Percentiles rank a stretch among this genome's conserved stretches.
These are phyloP conservation scores for Oenanthe melanoleuca DNA, from an alignment of 2,113 vertebrate species.

Conservation along the genomic window DNA sequence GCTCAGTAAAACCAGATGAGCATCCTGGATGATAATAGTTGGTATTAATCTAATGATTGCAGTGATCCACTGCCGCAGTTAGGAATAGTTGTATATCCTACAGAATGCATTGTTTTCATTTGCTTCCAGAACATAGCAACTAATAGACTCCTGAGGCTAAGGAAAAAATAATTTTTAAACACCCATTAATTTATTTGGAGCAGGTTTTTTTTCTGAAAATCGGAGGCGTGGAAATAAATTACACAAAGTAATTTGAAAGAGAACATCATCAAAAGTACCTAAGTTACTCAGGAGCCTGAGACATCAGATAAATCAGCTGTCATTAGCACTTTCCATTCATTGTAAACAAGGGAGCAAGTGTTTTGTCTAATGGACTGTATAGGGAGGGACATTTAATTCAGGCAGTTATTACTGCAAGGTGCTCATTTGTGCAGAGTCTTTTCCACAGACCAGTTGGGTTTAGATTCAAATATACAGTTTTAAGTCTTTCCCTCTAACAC, in stretches of 20 bases:
- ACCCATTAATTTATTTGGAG: neutral
- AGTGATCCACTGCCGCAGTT: neutral
- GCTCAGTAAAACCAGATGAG: constrained; percentile 64
- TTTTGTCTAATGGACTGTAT: neutral
- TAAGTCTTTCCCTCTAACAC: neutral
- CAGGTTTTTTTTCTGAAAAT: neutral
- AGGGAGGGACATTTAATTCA: neutral
- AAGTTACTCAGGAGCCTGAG: neutral
- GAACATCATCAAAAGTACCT: neutral
- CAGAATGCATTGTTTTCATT: constrained; percentile 29
- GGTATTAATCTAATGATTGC: constrained; percentile 53
- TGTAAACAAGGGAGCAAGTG: neutral
- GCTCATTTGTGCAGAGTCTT: neutral
- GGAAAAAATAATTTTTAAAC: constrained; percentile 37
- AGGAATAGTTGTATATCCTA: constrained; percentile 14
- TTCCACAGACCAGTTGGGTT: neutral
- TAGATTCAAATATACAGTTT: neutral
- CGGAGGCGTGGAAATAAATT: neutral
- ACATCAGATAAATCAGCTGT: neutral
- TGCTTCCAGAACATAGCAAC: neutral
- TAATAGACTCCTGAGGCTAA: constrained; percentile 25
- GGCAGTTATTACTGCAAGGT: neutral
- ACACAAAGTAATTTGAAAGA: neutral
- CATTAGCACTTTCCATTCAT: neutral
- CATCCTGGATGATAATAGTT: constrained; percentile 46